Evolutionary conservation across 1,140 invertebrate species (phyloP), one percentile per base, ranked within the genome.

Genomic region (Bombus waltoni): DNA sequence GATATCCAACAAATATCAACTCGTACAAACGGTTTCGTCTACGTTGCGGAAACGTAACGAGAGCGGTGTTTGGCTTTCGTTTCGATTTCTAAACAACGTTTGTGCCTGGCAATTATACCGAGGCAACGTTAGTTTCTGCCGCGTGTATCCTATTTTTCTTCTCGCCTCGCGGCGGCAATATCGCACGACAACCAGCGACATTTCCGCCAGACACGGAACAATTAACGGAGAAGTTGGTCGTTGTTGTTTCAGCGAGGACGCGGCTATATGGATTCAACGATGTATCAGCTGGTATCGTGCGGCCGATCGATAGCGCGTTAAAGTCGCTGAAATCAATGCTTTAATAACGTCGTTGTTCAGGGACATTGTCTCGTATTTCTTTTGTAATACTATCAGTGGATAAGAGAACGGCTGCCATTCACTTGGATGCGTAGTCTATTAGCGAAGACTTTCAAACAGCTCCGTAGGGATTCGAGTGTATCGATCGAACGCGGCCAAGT

Each of bases 241-340:
- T 53, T 53, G 47, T 22, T 8, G 47, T 22, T 53, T 8, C 18
- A 22, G 47, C 47, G 47, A 53, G 47, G 0, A 22, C 47, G 47
- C 47, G 8, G 47, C 47, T 11, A 53, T 15, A 62, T 2, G 11
- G 40, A n/a, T 53, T 75, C 42, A 6, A 3, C 22, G 47, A 25
- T 35, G 25, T 6, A 40, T 76, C 47, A 59, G 74, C 28, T 73
- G 72, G 28, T 32, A 32, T 13, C 38, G 28, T n/a, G 13, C 59
- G 9, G 22, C 25, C 53, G 66, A 80, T 80, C 78, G 66, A 80
- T 44, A 73, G 11, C 28, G 38, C 70, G 80, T 81, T 81, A 70
- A 80, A 66, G 13, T 32, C 2, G 28, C 80, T 62, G 25, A 72
- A 81, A 81, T 38, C 70, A 18, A 40, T 13, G 44, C 80, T 74